These are phyloP conservation scores for Stenurella melanura DNA, from an alignment of 2,888 invertebrate genomes.

Conservation along the genomic window DNA sequence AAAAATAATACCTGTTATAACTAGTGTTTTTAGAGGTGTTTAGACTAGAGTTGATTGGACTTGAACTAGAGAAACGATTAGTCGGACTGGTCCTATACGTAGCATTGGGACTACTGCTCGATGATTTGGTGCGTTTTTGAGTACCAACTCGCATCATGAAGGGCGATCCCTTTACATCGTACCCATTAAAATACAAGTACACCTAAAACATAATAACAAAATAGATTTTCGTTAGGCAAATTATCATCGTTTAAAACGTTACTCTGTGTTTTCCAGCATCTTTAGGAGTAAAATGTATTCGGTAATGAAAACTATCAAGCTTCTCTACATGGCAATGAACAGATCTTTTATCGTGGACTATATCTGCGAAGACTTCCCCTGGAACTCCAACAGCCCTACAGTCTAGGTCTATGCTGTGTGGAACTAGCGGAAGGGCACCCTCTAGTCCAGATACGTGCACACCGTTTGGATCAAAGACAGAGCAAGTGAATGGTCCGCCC, in stretches of 20 bases:
- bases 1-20: conserved; percentile 47
- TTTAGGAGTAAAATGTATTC: conserved; percentile 86
- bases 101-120: conserved; percentile 72
- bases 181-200: conserved; percentile 95
- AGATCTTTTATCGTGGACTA: conserved; percentile 91
- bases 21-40: conserved; percentile 56
- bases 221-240: not conserved
- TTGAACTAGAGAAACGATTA: conserved; percentile 65
- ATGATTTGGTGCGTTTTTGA: conserved; percentile 78
- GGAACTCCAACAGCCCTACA: conserved; percentile 86
- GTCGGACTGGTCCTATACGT: conserved; percentile 70
- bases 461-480: conserved; percentile 95
- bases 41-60: conserved; percentile 61
- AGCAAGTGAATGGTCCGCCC: conserved; percentile 97
- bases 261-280: conserved; percentile 87
- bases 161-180: conserved; percentile 88
- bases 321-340: conserved; percentile 88
- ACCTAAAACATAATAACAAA: conserved; percentile 74
- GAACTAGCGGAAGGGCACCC: conserved; percentile 88
- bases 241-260: conserved; percentile 38
- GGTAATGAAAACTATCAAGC: conserved; percentile 81
- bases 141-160: conserved; percentile 91
- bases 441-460: conserved; percentile 88
- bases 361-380: conserved; percentile 91
- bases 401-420: conserved; percentile 88